Evolutionary conservation across 2,113 vertebrate species (phyloP), one percentile per base, ranked within the genome.

Genomic region (Carassius carassius): DNA sequence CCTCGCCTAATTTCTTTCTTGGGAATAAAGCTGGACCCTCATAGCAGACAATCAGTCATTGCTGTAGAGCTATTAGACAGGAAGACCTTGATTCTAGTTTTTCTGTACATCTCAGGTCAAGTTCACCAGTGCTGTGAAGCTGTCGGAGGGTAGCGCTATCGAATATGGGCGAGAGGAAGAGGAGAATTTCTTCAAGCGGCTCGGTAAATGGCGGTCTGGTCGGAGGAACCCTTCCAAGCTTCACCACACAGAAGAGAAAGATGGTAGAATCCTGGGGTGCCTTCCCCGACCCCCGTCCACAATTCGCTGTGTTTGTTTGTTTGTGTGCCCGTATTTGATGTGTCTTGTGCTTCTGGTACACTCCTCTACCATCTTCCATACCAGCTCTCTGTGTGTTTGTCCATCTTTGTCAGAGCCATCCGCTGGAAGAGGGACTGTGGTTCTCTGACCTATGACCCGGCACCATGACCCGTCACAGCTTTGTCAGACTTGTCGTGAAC

Each of bases 131-230:
- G 96, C 97, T 0, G 98, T 99, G 88, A 99, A 99, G 94, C 95
- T 99, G 84, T 96, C 98, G 0, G 98, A 99, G 93, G 96, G 95
- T 37, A 97, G 94, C 1, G 97, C 95, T 3, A 89, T 94, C 84
- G 98, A 99, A 91, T 98, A 96, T 0, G 95, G 96, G 82, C 94
- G 97, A 87, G 98, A 99, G 5, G 98, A 99, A 94, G 98, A 99
- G 94, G 98, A 99, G 93, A 99, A 97, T 96, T 99, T 99, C 96
- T 99, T 99, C 97, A 99, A 99, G 96, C 96, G 98, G 93, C 98
- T 99, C 89, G 98, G 98, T 99, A 98, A 98, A 97, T 98, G 95
- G 96, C 95, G 94, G 90, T 94, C 94, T 92, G 94, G 94, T 94
- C 95, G 96, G 94, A 95, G 96, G 97, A 96, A 96, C 93, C 95